phyloP scores from a whole-genome alignment of 2,113 vertebrate species.

The Cynopterus brachyotis region DNA sequence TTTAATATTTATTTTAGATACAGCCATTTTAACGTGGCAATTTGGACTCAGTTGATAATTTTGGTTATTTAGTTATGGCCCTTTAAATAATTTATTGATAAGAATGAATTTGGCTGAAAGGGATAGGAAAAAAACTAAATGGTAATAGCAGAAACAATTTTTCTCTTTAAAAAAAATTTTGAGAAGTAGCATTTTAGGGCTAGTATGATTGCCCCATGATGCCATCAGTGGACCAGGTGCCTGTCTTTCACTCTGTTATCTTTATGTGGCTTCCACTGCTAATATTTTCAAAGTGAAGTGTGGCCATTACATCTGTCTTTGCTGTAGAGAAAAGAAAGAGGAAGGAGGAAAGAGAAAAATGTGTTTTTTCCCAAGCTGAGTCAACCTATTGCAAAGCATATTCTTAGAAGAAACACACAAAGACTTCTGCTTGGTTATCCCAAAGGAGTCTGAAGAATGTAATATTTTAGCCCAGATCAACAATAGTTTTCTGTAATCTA shows the following conservation, averaged over 20 bases:
- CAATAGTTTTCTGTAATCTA: conserved; percentile 18
- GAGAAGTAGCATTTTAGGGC: background rate
- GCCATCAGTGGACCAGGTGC: background rate
- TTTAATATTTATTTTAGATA: background rate
- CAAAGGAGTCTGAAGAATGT: background rate
- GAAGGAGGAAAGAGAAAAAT: background rate
- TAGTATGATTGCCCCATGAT: background rate
- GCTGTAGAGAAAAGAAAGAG: background rate
- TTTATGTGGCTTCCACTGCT: background rate
- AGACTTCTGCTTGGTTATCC: conserved; percentile 4
- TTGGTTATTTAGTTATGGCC: background rate
- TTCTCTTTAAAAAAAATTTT: background rate
- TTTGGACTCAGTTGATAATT: background rate
- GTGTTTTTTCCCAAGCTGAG: background rate
- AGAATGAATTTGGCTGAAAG: background rate
- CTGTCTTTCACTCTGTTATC: background rate
- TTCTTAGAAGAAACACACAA: conserved; percentile 22
- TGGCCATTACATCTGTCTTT: background rate
- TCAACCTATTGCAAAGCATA: background rate
- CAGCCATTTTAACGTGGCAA: background rate
- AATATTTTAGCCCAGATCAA: conserved; percentile 31
- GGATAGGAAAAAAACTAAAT: background rate
- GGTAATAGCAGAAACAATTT: background rate
- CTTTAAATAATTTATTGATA: background rate
- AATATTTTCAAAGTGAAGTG: too few species aligned